These are phyloP conservation scores for Ichneumoninae sp. DNA, from an alignment of 2,888 invertebrate species.

Conservation along the genomic window DNA sequence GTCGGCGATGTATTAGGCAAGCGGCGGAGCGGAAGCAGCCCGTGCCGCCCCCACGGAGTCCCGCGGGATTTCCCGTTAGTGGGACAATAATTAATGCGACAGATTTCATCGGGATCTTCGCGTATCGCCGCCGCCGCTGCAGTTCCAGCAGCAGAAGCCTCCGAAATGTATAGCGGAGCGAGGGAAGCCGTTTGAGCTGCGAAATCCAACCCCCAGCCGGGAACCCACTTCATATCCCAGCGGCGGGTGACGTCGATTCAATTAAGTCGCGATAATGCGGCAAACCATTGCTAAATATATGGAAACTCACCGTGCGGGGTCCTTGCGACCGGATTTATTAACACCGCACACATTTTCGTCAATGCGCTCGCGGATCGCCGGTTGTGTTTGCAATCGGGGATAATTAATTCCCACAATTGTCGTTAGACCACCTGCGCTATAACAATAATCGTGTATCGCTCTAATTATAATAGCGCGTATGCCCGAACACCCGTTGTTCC, in stretches of 20 bases:
- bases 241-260: constrained; percentile 36
- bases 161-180: not conserved
- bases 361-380: constrained; percentile 47
- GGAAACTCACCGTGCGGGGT: constrained; percentile 1
- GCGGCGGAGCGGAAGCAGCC: constrained; percentile 25
- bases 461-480: constrained; percentile 21
- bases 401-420: constrained; percentile 52
- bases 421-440: not conserved
- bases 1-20: constrained; percentile 33
- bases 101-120: constrained; percentile 48
- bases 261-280: constrained; percentile 45
- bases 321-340: constrained; percentile 28
- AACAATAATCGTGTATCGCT: constrained; percentile 8
- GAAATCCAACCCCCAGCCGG: not conserved
- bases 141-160: not conserved
- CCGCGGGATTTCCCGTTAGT: constrained; percentile 30
- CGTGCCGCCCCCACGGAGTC: not conserved
- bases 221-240: constrained; percentile 3
- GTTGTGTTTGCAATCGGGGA: constrained; percentile 13
- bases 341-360: constrained; percentile 50
- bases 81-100: constrained; percentile 57
- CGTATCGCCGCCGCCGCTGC: not conserved
- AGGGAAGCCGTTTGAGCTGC: not conserved
- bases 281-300: constrained; percentile 27
- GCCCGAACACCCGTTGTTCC: not conserved